Conservation (phyloP, 2,113 vertebrate genomes). For the Nothobranchius kuhntae region DNA sequence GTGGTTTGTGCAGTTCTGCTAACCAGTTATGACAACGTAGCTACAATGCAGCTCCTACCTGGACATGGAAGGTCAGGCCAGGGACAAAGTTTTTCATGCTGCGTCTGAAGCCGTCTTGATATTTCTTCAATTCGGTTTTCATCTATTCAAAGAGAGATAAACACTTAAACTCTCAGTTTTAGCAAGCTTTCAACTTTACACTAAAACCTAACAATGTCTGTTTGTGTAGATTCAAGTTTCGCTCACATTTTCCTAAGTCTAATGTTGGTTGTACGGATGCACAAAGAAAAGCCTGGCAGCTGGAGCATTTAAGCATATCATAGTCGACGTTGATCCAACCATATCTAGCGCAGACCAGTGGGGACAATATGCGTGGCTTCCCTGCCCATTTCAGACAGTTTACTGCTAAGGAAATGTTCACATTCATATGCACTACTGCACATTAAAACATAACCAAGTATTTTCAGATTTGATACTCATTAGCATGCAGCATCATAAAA, state of each 20-base stretch:
- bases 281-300: slow-evolving; percentile 92
- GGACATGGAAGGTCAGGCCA: slow-evolving; percentile 96
- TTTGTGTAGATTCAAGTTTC: slow-evolving; percentile 8
- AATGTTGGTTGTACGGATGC: slow-evolving; percentile 83
- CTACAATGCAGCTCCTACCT: slow-evolving; percentile 75
- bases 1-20: background rate
- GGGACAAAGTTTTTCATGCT: slow-evolving; percentile 95
- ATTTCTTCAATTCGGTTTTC: slow-evolving; percentile 86
- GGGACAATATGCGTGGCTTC: slow-evolving; percentile 86
- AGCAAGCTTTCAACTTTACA: background rate
- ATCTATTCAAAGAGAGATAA: slow-evolving; percentile 75
- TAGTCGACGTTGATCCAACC: slow-evolving; percentile 90
- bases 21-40: background rate
- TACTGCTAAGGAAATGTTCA: slow-evolving; percentile 76
- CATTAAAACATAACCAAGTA: background rate
- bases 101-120: slow-evolving; percentile 82
- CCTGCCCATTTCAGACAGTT: slow-evolving; percentile 93
- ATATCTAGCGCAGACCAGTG: slow-evolving; percentile 88
- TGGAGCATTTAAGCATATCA: slow-evolving; percentile 91
- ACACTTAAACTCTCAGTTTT: slow-evolving; percentile 4
- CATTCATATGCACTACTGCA: background rate
- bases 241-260: slow-evolving; percentile 88
- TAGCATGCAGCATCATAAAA: background rate
- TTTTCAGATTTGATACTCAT: background rate
- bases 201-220: background rate